Conservation (phyloP, 2,888 invertebrate genomes). For the Mermis nigrescens region DNA sequence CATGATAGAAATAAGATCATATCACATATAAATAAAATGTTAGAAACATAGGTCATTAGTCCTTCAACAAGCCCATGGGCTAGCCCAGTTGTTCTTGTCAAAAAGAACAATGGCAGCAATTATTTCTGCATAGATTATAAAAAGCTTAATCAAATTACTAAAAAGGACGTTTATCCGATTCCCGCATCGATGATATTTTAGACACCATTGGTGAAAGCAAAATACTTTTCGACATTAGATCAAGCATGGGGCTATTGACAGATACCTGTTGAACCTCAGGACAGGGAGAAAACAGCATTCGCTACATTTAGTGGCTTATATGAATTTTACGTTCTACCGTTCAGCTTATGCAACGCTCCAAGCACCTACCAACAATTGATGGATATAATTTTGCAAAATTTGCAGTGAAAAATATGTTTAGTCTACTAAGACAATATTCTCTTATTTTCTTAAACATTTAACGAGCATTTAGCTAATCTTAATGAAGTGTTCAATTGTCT, state of each 20-base stretch:
- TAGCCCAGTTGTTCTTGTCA: slow-evolving; percentile 27
- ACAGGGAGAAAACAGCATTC: slow-evolving; percentile 19
- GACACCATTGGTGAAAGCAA: slow-evolving; percentile 6
- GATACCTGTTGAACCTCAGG: slow-evolving; percentile 13
- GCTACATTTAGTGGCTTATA: slow-evolving; percentile 15
- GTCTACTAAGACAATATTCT: slow-evolving; percentile 21
- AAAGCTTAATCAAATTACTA: slow-evolving; percentile 15
- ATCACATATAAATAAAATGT: no score
- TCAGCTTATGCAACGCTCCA: slow-evolving; percentile 19
- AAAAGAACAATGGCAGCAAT: slow-evolving; percentile 23
- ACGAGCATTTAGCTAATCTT: slow-evolving; percentile 16
- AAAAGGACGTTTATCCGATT: slow-evolving; percentile 14
- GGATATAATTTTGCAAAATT: slow-evolving; percentile 15
- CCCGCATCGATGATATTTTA: slow-evolving; percentile 12
- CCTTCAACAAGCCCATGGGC: slow-evolving; percentile 31
- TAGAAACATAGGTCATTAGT: no score
- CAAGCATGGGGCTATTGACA: slow-evolving; percentile 15
- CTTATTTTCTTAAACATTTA: slow-evolving; percentile 15
- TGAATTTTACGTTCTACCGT: slow-evolving; percentile 21
- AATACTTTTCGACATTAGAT: slow-evolving; percentile 14
- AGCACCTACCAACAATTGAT: slow-evolving; percentile 19
- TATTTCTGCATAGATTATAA: slow-evolving; percentile 20
- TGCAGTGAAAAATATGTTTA: slow-evolving; percentile 15
- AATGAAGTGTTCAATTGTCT: slow-evolving; percentile 15
- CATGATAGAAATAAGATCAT: no score